phyloP scores from a whole-genome alignment of 2,797 vertebrate genomes.

The Mallotus villosus region DNA sequence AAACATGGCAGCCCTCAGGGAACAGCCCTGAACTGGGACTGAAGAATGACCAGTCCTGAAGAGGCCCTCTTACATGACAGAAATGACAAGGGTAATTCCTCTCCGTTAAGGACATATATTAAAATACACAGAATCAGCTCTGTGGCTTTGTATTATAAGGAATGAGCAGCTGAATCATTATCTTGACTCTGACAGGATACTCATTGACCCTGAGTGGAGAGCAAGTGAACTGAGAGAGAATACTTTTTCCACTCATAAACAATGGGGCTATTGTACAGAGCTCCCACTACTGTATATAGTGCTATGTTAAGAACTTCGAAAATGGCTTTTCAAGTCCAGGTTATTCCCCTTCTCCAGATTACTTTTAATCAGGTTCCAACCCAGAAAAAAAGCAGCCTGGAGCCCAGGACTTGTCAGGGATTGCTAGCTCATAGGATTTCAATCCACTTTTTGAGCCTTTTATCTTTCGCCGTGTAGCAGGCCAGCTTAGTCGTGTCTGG shows the following conservation, averaged over 20 bases:
- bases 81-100: too few species aligned
- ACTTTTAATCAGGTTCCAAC: conserved; percentile 37
- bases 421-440: conserved; percentile 32
- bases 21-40: too few species aligned
- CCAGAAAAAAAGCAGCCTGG: conserved; percentile 12
- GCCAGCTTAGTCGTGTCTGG: conserved; percentile 33
- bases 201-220: not conserved
- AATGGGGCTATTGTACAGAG: conserved; percentile 8
- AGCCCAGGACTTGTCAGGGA: conserved; percentile 27
- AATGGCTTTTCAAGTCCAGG: conserved; percentile 26
- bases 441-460: conserved; percentile 34
- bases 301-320: conserved; percentile 25
- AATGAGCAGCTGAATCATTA: not conserved
- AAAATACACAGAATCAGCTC: too few species aligned
- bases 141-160: too few species aligned
- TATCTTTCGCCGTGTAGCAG: conserved; percentile 35
- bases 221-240: too few species aligned
- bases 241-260: conserved; percentile 8
- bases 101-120: too few species aligned
- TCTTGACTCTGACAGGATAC: not conserved
- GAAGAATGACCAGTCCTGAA: too few species aligned
- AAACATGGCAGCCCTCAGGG: not conserved
- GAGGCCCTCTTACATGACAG: too few species aligned
- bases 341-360: conserved; percentile 34
- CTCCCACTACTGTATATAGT: not conserved